Percentiles rank a stretch among this genome's conserved stretches.
Evolutionary conservation across 1,140 invertebrate genomes (phyloP).

Genomic region (Macrotrachela quadricornifera): DNA sequence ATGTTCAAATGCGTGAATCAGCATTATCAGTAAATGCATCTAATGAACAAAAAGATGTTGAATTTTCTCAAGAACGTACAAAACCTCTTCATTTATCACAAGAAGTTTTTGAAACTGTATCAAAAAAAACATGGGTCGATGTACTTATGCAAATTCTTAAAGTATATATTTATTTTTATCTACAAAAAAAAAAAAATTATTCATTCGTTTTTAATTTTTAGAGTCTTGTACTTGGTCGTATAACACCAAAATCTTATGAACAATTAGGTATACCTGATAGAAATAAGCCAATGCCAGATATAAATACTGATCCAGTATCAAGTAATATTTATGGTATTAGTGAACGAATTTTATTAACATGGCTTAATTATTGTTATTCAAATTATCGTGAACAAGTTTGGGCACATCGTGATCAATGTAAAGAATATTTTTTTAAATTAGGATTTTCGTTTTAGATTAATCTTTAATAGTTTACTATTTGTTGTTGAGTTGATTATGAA

Average conservation of each 20-base stretch:
- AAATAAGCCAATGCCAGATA: conserved; percentile 14
- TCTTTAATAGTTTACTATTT: no score
- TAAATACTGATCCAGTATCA: conserved; percentile 23
- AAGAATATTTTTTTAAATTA: no score
- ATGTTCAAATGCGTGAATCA: conserved; percentile 20
- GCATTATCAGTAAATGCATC: conserved; percentile 9
- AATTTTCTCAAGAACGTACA: not conserved
- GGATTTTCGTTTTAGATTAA: no score
- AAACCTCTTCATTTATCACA: conserved; percentile 14
- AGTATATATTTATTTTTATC: conserved; percentile 15
- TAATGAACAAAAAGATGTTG: not conserved
- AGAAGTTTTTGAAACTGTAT: conserved; percentile 26
- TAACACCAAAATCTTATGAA: conserved; percentile 23
- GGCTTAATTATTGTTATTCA: conserved; percentile 29
- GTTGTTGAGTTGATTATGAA: no score
- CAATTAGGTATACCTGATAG: conserved; percentile 15
- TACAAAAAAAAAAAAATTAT: not conserved
- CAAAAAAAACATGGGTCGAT: conserved; percentile 28
- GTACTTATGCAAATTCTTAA: conserved; percentile 27
- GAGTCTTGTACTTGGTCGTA: conserved; percentile 21
- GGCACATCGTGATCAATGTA: conserved; percentile 19
- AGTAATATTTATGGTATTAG: conserved; percentile 25
- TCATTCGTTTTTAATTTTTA: conserved; percentile 10
- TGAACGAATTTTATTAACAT: conserved; percentile 26
- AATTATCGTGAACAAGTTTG: conserved; percentile 21